Evolutionary conservation across 2,797 vertebrate genomes (phyloP).

Genomic region (Leptodactylus fallax): DNA sequence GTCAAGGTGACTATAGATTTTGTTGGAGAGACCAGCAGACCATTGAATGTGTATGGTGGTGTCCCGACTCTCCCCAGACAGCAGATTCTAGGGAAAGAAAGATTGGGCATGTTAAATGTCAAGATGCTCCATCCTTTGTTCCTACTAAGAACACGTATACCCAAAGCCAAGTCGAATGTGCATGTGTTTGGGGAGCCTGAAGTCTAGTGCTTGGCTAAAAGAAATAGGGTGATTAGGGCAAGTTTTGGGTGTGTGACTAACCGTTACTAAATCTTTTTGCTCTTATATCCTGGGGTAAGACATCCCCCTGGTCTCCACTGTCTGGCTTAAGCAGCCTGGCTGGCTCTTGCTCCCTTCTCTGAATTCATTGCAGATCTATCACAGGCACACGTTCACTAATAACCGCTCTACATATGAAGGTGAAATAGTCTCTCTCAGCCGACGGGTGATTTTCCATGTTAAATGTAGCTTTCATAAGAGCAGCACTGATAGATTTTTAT

Average conservation of each 20-base stretch:
- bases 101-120: too few relatives aligned
- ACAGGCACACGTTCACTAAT: not conserved
- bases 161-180: too few relatives aligned
- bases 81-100: too few relatives aligned
- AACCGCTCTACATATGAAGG: slow-evolving; percentile 19
- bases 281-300: not conserved
- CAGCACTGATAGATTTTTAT: slow-evolving; percentile 24
- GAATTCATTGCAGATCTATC: slow-evolving; percentile 6
- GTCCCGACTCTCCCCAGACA: too few relatives aligned
- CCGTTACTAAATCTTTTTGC: too few relatives aligned
- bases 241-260: not conserved
- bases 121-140: too few relatives aligned
- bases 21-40: too few relatives aligned
- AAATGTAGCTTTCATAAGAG: slow-evolving; percentile 31
- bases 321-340: not conserved
- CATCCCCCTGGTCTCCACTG: not conserved
- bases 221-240: not conserved
- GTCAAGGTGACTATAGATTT: too few relatives aligned
- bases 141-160: too few relatives aligned
- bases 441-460: slow-evolving; percentile 17
- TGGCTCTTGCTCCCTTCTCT: not conserved
- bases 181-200: too few relatives aligned
- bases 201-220: not conserved
- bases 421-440: slow-evolving; percentile 27
- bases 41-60: too few relatives aligned